Evolutionary conservation across 1,140 invertebrate species (phyloP), one percentile per base, ranked within the genome.

Genomic region (Ditylenchus dipsaci): DNA sequence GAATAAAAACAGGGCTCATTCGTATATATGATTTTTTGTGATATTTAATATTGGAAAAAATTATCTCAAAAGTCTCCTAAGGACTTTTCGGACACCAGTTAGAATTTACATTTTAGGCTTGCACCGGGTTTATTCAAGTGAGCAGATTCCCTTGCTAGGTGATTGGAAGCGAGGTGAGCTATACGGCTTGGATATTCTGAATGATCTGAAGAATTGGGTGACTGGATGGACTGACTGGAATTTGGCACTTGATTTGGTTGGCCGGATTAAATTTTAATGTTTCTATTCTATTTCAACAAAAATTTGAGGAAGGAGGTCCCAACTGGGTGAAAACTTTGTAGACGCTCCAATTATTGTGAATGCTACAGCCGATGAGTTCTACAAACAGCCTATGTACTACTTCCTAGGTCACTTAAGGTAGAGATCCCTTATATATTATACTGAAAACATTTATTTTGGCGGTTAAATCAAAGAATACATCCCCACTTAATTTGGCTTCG

Each of bases 321-420:
- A 87, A 95, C 43, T 92, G 89, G 88, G 87, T 66, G 0, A 79
- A 88, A 91, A 92, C 78, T 87, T 85, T 78, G 90, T 91, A 0
- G 91, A 93, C 81, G 84, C 90, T 0, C 87, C 91, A 0, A 88
- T 93, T 33, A 87, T 93, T 61, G 88, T 91, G 0, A 89, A 90
- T 76, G 83, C 86, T 0, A 85, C 85, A 43, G 66, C 49, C 33
- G 74, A 83, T 26, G 85, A 91, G 82, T 92, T 93, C 77, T 91
- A 91, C 77, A 93, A 92, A 79, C 90, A 94, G 75, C 91, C 92
- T 0, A 90, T 91, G 85, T 94, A 88, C 82, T 95, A 94, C 83
- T 88, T 87, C 7, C 85, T 94, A 75, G 90, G 89, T 0, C 92
- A 95, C 84, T 74, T 74, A 33, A 72, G 70, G 70, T 74, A 33